Evolutionary conservation across 2,797 vertebrate genomes (phyloP).

Genomic region (Acanthornis magna): DNA sequence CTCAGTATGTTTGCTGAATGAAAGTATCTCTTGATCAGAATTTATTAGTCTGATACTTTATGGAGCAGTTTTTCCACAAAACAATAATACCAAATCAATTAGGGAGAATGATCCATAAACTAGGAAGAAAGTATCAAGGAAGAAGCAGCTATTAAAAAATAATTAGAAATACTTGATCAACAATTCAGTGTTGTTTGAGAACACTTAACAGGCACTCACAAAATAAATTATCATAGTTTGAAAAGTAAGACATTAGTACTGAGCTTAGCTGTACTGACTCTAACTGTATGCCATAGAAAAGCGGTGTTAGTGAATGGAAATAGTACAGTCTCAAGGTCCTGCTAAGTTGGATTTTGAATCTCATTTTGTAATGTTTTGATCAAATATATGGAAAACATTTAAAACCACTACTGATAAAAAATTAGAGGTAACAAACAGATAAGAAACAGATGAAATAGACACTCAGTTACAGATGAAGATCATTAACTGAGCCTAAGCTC

Average conservation of each 20-base stretch:
- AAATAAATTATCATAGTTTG: background rate
- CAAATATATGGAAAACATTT: background rate
- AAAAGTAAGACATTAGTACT: background rate
- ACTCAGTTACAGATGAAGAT: background rate
- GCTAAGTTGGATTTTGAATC: background rate
- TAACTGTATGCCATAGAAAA: background rate
- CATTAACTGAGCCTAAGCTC: background rate
- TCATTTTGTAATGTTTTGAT: background rate
- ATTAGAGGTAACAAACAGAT: background rate
- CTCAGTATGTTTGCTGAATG: background rate
- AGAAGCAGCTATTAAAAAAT: background rate
- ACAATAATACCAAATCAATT: background rate
- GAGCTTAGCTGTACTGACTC: background rate
- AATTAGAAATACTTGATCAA: background rate
- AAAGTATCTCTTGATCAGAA: background rate
- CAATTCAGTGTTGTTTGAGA: accelerated
- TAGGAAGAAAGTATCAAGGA: background rate
- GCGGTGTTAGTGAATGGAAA: background rate
- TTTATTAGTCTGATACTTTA: background rate
- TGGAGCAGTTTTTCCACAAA: background rate
- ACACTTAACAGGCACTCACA: background rate
- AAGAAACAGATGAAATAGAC: background rate
- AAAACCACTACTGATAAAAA: background rate
- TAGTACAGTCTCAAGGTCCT: background rate
- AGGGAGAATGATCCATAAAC: background rate